Conservation (phyloP, 2,888 invertebrate genomes). For the Amiota minor region DNA sequence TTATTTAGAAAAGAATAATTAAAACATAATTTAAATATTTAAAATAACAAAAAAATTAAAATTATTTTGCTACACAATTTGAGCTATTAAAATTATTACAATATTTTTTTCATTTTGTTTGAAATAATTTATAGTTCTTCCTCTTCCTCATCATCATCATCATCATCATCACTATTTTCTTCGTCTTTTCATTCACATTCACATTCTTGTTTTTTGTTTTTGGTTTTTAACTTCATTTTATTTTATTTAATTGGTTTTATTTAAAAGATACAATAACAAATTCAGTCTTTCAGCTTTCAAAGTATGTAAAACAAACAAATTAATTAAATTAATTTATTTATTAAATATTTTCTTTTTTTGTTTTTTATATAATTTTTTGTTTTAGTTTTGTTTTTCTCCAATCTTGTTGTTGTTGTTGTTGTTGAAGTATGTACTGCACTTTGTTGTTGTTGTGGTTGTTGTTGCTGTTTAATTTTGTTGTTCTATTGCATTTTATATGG, state of each 20-base stretch:
- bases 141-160: conserved; percentile 51
- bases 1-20: conserved; percentile 36
- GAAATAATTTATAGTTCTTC: conserved; percentile 40
- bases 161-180: conserved; percentile 48
- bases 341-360: conserved; percentile 43
- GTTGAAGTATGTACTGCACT: conserved; percentile 56
- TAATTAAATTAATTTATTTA: conserved; percentile 60
- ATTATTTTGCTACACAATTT: conserved; percentile 32
- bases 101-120: conserved; percentile 37
- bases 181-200: too few species aligned
- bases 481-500: conserved; percentile 65
- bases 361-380: conserved; percentile 7
- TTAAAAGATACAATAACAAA: conserved; percentile 66
- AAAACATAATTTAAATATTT: conserved; percentile 31
- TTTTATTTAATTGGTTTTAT: conserved; percentile 40
- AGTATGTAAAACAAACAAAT: conserved; percentile 70
- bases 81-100: conserved; percentile 32
- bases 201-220: conserved; percentile 38
- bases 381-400: conserved; percentile 27
- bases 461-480: conserved; percentile 55
- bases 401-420: conserved; percentile 47
- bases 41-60: conserved; percentile 35
- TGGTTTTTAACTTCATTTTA: conserved; percentile 25
- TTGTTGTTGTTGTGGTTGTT: conserved; percentile 34
- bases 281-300: conserved; percentile 70